Percentiles rank a stretch among this genome's conserved stretches.
These are phyloP conservation scores for Noctua janthina DNA, from an alignment of 2,888 invertebrate genomes.

Conservation along the genomic window DNA sequence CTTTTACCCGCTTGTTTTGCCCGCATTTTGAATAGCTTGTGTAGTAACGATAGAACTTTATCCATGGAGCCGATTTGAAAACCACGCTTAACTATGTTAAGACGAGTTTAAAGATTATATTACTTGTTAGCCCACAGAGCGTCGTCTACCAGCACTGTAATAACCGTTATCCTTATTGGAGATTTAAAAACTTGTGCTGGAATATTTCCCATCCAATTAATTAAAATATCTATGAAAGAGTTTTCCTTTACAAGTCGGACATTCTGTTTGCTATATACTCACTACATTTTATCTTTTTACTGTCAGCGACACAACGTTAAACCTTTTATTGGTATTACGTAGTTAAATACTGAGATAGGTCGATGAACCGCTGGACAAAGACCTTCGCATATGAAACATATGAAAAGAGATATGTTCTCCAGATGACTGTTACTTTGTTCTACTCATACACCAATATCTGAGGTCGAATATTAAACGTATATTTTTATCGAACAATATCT, in stretches of 20 bases:
- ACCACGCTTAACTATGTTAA: conserved; percentile 45
- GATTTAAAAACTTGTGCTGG: conserved; percentile 48
- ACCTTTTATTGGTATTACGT: conserved; percentile 34
- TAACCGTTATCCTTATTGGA: conserved; percentile 51
- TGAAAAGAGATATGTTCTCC: conserved; percentile 7
- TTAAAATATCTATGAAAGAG: conserved; percentile 34
- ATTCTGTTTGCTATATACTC: conserved; percentile 9
- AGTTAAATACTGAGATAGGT: conserved; percentile 38
- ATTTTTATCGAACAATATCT: conserved; percentile 58
- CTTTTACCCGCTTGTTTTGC: conserved; percentile 22
- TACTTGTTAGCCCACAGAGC: conserved; percentile 42
- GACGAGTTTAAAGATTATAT: conserved; percentile 58
- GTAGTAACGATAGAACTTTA: conserved; percentile 49
- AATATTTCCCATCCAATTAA: conserved; percentile 42
- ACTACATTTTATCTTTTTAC: conserved; percentile 34
- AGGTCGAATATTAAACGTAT: conserved; percentile 46
- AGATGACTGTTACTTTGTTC: conserved; percentile 6
- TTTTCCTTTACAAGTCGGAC: conserved; percentile 19
- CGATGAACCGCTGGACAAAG: conserved; percentile 40
- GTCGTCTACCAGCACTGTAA: conserved; percentile 21
- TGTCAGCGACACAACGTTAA: conserved; percentile 25
- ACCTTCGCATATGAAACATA: conserved; percentile 32
- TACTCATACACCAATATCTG: conserved; percentile 28
- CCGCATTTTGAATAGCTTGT: conserved; percentile 32
- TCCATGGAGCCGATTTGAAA: conserved; percentile 46